phyloP scores from a whole-genome alignment of 2,888 invertebrate genomes.

The Drosophila emarginata region DNA sequence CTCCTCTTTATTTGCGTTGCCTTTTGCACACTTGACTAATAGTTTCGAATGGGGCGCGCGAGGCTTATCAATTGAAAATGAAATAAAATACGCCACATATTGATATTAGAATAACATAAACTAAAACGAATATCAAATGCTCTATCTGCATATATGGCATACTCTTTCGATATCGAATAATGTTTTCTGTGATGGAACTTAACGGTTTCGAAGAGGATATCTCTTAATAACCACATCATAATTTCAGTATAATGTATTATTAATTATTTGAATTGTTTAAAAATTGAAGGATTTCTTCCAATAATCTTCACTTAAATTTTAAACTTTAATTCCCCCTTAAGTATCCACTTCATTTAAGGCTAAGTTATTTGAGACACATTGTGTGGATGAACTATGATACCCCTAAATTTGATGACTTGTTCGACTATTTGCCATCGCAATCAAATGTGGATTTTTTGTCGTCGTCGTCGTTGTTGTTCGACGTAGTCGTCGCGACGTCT shows the following conservation, averaged over 20 bases:
- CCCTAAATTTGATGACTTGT: conserved; percentile 29
- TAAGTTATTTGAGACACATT: neutral
- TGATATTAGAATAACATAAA: neutral
- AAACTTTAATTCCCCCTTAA: too few species aligned
- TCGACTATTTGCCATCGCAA: conserved; percentile 46
- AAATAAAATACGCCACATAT: conserved; percentile 59
- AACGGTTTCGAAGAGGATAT: too few species aligned
- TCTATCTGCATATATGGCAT: too few species aligned
- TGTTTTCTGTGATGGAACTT: too few species aligned
- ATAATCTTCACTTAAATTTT: neutral
- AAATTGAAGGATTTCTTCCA: neutral
- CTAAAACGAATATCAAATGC: conserved; percentile 39
- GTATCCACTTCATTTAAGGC: too few species aligned
- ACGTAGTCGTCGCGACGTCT: conserved; percentile 74
- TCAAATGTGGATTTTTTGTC: conserved; percentile 43
- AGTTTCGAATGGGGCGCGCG: conserved; percentile 56
- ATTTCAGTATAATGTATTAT: too few species aligned
- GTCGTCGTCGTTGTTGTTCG: conserved; percentile 27
- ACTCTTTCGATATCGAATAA: too few species aligned
- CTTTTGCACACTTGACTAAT: conserved; percentile 69
- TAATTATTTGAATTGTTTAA: too few species aligned
- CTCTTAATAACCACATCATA: too few species aligned
- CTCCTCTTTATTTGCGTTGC: conserved; percentile 26
- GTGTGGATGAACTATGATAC: conserved; percentile 9
- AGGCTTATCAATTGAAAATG: conserved; percentile 70